Base-by-base conservation (phyloP, 2,888 invertebrate genomes). In the Drosophila niveifrons region DNA sequence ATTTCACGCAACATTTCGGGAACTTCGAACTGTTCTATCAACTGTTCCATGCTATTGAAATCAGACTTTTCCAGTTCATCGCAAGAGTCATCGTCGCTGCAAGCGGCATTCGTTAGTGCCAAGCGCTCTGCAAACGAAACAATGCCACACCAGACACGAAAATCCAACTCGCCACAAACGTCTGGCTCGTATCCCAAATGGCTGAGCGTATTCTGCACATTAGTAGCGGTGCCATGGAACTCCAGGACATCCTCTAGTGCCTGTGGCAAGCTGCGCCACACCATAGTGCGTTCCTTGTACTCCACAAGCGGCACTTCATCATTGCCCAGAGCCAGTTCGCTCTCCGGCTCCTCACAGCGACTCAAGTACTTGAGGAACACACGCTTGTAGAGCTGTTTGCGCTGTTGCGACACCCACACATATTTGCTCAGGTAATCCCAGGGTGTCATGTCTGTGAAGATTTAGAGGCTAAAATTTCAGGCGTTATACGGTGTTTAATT, bases 61-160 rank as follows among this genome's bases (percentile, higher is more conserved):
- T 96, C 96, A 1, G 95, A 95, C 41, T 94, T 93, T 89, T 96
- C 96, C 81, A 95, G 93, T 94, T 95, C 95, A 84, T 95, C 94
- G 66, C 95, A 95, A 0, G 96, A 95, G 93, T 97, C 84, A 4
- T 82, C 82, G 51, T 82, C 96, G 1, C 94, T 94, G 36, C 75
- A 76, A 0, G 6, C 93, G 86, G 18, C 94, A 72, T 89, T 82
- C 3, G 86, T 78, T 36, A 91, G 64, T 2, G 90, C 90, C 55
- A 91, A 92, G 56, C 97, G 93, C 91, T 97, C 97, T 72, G 95
- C 95, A 58, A 96, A 93, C 0, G 96, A 96, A 75, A 96, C 95
- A 39, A 97, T 92, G 0, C 97, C 96, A 85, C 96, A 96, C 95
- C 96, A 97, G 0, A 95, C 94, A 18, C 96, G 94, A 90, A 96